A percentile compares a stretch with the other conserved stretches of the same genome.
Evolutionary conservation across 2,888 invertebrate genomes (phyloP).

Genomic region (Lithophane leautieri): DNA sequence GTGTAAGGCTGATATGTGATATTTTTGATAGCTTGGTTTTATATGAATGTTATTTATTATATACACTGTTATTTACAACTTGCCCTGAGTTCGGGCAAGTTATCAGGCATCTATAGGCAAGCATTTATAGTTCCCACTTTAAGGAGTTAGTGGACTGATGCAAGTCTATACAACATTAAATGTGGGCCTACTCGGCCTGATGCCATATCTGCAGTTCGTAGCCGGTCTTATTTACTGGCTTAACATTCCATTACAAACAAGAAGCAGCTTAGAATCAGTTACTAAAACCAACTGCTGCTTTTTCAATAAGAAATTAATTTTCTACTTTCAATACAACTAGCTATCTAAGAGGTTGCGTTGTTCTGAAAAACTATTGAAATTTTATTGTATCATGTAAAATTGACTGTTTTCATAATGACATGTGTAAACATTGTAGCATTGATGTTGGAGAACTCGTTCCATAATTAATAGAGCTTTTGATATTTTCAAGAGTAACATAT

Average conservation of each 20-base stretch:
- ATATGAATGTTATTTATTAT: conserved; percentile 61
- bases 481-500: conserved; percentile 1
- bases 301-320: not conserved
- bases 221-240: not conserved
- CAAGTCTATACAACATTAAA: conserved; percentile 17
- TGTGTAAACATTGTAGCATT: not conserved
- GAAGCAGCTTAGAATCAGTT: not conserved
- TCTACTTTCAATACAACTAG: not conserved
- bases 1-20: conserved; percentile 74
- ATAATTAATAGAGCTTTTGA: not conserved
- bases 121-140: not conserved
- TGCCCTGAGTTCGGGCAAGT: not conserved
- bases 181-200: conserved; percentile 57
- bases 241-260: not conserved
- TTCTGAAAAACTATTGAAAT: too few species aligned
- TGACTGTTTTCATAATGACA: not conserved
- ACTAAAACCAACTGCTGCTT: not conserved
- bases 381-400: not conserved
- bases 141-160: not conserved
- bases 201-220: conserved; percentile 32
- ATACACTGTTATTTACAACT: conserved; percentile 6
- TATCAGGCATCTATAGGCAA: conserved; percentile 37
- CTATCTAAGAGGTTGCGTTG: not conserved
- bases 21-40: conserved; percentile 67
- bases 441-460: too few species aligned